Evolutionary conservation across 2,888 invertebrate species (phyloP), one percentile per base, ranked within the genome.

Genomic region (Ichneumoninae sp.): DNA sequence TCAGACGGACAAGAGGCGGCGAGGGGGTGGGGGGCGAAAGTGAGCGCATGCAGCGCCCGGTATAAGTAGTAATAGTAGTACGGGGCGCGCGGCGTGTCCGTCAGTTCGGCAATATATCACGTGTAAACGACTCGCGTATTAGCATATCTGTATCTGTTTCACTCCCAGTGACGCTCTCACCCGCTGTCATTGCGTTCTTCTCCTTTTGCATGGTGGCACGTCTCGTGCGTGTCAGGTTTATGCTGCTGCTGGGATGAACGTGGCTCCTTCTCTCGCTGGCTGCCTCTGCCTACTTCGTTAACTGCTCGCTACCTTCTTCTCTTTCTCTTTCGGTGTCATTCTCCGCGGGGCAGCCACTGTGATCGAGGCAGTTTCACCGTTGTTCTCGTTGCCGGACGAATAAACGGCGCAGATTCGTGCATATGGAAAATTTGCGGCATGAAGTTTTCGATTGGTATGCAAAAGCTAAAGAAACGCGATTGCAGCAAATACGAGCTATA

Each of bases 31-130:
- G 6, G 33, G 33, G 33, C 6, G 33, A 33, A 0, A 5, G 6
- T 5, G 0, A 40, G 81, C 77, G 81, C 86, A 86, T 62, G 65
- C 33, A 52, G 84, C 44, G 80, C 76, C 62, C 47, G 62, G 13
- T 16, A 81, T 8, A 54, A 54, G 57, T 50, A 65, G 65, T 36
- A 75, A 57, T 57, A 16, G 30, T 65, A 50, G 77, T 87, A 83
- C 82, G 86, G 74, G 54, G 62, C 69, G 87, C 86, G 88, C 84
- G 86, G 86, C 87, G 83, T 89, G 89, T 89, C 89, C 89, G 89
- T 91, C 91, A 90, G 90, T 87, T 87, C 83, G 88, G 89, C 91
- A 89, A 91, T 91, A 91, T 90, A 91, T 91, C 91, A 91, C 91
- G 89, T 89, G 90, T 91, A 91, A 91, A 91, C 91, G 91, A 91